A percentile compares a stretch with the other conserved stretches of the same genome.
These are phyloP conservation scores for Lepidotrigona ventralis DNA, from an alignment of 1,140 invertebrate genomes.

Conservation along the genomic window DNA sequence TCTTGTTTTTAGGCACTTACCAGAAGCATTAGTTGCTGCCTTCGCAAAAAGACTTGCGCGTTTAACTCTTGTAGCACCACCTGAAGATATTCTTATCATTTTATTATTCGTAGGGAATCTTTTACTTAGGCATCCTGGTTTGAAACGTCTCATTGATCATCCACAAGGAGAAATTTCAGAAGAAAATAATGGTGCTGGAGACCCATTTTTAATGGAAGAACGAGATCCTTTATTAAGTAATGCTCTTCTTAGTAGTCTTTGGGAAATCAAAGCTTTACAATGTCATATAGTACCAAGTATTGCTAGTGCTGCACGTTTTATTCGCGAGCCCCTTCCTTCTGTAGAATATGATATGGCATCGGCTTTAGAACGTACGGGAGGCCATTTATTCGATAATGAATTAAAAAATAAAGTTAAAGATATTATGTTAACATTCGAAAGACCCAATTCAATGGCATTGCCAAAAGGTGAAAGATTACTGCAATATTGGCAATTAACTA, in stretches of 20 bases:
- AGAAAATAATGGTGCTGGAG: conserved; percentile 75
- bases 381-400: conserved; percentile 84
- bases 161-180: conserved; percentile 73
- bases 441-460: conserved; percentile 79
- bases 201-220: conserved; percentile 93
- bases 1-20: conserved; percentile 88
- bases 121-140: conserved; percentile 90
- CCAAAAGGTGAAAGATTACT: conserved; percentile 79
- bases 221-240: conserved; percentile 87
- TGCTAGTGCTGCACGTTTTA: conserved; percentile 85
- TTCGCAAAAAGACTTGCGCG: conserved; percentile 95
- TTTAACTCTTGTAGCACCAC: conserved; percentile 89
- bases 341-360: conserved; percentile 85
- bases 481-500: conserved; percentile 80
- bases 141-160: conserved; percentile 88
- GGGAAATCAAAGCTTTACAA: conserved; percentile 92
- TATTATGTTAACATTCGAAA: conserved; percentile 83
- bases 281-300: conserved; percentile 88
- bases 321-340: conserved; percentile 84
- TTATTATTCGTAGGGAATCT: conserved; percentile 93
- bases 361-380: conserved; percentile 82
- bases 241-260: conserved; percentile 93
- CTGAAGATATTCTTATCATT: conserved; percentile 89
- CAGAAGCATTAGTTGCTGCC: conserved; percentile 94
- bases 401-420: conserved; percentile 83